Evolutionary conservation across 2,888 invertebrate genomes (phyloP).

Genomic region (Xanthia icteritia): DNA sequence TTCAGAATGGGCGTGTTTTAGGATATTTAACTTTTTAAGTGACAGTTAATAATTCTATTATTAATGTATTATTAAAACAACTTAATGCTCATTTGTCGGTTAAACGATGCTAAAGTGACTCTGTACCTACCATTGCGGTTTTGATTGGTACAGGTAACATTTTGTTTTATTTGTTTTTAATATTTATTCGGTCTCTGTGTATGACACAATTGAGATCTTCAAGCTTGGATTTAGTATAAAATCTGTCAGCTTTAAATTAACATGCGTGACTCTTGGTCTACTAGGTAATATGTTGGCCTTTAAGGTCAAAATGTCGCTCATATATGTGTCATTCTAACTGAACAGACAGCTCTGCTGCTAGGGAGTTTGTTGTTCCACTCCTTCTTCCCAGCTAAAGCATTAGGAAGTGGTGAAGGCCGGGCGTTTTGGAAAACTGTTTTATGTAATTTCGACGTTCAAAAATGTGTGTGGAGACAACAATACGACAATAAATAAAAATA

Average conservation of each 20-base stretch:
- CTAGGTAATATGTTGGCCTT: background rate
- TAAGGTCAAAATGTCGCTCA: background rate
- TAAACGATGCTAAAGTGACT: slow-evolving; percentile 20
- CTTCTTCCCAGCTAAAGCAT: background rate
- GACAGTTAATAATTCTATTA: slow-evolving; percentile 16
- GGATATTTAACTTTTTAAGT: slow-evolving; percentile 38
- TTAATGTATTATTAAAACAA: slow-evolving; percentile 21
- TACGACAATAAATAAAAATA: no score
- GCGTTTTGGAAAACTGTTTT: background rate
- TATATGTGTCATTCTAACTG: background rate
- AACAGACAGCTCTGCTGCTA: background rate
- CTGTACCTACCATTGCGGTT: slow-evolving; percentile 11
- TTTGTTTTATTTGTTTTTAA: background rate
- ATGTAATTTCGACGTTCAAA: background rate
- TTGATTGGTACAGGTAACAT: background rate
- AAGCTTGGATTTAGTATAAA: background rate
- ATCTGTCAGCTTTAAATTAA: background rate
- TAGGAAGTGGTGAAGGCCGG: background rate
- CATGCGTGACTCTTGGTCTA: background rate
- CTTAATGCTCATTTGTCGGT: slow-evolving; percentile 4
- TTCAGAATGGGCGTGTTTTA: slow-evolving; percentile 35
- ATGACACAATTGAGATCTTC: background rate
- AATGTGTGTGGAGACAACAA: no score
- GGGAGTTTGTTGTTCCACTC: background rate
- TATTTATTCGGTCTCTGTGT: background rate